Base-by-base conservation (phyloP, 2,888 invertebrate genomes). In the Drosophila sordidula region DNA sequence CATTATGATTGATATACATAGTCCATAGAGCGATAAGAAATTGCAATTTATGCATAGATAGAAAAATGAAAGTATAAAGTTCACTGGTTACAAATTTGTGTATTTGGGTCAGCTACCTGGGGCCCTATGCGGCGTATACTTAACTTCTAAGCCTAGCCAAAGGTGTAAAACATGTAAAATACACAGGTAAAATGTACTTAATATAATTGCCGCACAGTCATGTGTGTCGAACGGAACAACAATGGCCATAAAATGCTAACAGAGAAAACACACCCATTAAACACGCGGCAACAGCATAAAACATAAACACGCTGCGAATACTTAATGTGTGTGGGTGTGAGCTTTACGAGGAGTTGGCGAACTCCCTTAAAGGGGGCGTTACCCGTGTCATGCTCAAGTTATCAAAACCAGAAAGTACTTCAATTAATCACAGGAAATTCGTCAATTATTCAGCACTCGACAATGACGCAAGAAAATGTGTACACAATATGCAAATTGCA, bases 401-500 rank as follows among this genome's bases (percentile, higher is more conserved):
- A 77, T 61, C 49, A 61, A 58, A 52, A 62, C 55, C 42, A 12
- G 50, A 71, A 67, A 77, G 72, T 67, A 67, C 77, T 77, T 63
- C 56, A 77, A 59, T 75, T 72, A 76, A 77, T 77, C 77, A 75
- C 72, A 59, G 75, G 45, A 67, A 77, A 46, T 58, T 76, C 72
- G 56, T 75, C 69, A 75, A 78, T 75, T 78, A 78, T 78, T 69
- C 74, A 75, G 8, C 68, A 58, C 50, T 61, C 62, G 67, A 71
- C 67, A 71, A 67, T 47, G 55, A 56, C 64, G 18, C 47, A 45
- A 50, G 50, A 47, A 55, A 74, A 32, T 38, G 9, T 26, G 38
- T 38, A 55, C 57, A 61, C 36, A 64, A 41, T 44, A 61, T 70
- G 71, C 44, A 75, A 74, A 66, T 58, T 55, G 45, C 47, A 58